Evolutionary conservation across 2,797 vertebrate genomes (phyloP).

Genomic region (Hirundo rustica): DNA sequence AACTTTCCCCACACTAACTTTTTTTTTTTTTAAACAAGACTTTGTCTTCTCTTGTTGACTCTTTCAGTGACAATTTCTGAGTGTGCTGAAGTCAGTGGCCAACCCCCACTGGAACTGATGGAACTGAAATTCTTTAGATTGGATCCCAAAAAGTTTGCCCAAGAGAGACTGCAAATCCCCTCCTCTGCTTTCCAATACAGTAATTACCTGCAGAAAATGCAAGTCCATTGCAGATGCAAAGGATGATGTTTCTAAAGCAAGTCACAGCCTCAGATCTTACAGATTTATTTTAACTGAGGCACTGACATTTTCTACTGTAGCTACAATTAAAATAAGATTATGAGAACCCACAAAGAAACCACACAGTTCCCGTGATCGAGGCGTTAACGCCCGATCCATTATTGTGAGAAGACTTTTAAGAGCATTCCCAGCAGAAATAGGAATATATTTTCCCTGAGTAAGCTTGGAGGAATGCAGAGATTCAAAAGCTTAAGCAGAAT

Average conservation of each 20-base stretch:
- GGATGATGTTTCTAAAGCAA: neutral
- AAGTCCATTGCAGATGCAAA: neutral
- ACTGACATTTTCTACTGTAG: neutral
- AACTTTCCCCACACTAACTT: conserved; percentile 8
- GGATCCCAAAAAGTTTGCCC: neutral
- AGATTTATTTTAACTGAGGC: neutral
- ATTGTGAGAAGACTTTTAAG: conserved; percentile 9
- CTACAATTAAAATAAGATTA: conserved; percentile 27
- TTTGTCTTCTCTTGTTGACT: neutral
- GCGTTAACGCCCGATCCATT: neutral
- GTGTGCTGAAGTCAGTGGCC: neutral
- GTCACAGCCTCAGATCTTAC: neutral
- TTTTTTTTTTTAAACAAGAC: neutral
- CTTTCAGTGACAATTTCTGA: neutral
- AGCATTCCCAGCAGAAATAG: conserved; percentile 15
- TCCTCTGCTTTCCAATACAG: neutral
- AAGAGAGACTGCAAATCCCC: neutral
- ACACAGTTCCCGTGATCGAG: neutral
- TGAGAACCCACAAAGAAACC: conserved; percentile 18
- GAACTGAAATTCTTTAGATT: neutral
- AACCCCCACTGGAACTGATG: neutral
- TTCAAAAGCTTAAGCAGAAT: conserved; percentile 10
- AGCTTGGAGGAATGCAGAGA: conserved; percentile 7
- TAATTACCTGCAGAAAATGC: neutral
- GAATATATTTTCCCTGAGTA: conserved; percentile 16